Evolutionary conservation across 2,797 vertebrate genomes (phyloP).

Genomic region (Acestrorhynchus altus): DNA sequence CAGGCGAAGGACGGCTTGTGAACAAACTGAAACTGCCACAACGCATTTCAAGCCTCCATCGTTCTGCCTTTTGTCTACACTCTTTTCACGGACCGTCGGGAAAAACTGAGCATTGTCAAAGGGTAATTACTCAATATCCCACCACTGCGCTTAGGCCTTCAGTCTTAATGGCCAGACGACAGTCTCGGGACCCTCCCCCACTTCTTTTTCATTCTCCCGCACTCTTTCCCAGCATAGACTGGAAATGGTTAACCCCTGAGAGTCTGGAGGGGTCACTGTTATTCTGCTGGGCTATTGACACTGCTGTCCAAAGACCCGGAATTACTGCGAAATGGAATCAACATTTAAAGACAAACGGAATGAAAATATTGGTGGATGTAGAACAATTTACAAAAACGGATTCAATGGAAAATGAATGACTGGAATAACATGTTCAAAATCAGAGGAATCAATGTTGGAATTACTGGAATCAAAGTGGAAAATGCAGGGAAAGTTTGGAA

Average conservation of each 20-base stretch:
- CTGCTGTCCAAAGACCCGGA: no score
- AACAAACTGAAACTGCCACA: constrained; percentile 46
- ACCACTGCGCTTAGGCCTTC: constrained; percentile 33
- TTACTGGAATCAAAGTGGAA: no score
- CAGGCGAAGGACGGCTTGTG: constrained; percentile 24
- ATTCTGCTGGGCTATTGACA: no score
- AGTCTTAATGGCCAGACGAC: constrained; percentile 46
- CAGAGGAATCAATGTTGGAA: no score
- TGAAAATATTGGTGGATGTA: no score
- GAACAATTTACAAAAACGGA: no score
- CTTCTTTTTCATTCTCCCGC: neutral
- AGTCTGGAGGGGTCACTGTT: neutral
- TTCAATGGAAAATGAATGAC: no score
- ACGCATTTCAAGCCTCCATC: constrained; percentile 56
- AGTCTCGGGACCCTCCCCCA: constrained; percentile 33
- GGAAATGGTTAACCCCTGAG: constrained; percentile 48
- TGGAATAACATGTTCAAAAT: no score
- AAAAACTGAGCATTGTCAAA: constrained; percentile 52
- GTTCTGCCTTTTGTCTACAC: constrained; percentile 32
- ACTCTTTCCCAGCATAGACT: constrained; percentile 35
- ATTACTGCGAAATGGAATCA: no score
- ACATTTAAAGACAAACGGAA: no score
- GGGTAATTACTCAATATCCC: constrained; percentile 55
- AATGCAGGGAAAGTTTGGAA: no score
- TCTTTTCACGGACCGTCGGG: constrained; percentile 32